phyloP scores from a whole-genome alignment of 2,888 invertebrate species.

The Netelia inedita region DNA sequence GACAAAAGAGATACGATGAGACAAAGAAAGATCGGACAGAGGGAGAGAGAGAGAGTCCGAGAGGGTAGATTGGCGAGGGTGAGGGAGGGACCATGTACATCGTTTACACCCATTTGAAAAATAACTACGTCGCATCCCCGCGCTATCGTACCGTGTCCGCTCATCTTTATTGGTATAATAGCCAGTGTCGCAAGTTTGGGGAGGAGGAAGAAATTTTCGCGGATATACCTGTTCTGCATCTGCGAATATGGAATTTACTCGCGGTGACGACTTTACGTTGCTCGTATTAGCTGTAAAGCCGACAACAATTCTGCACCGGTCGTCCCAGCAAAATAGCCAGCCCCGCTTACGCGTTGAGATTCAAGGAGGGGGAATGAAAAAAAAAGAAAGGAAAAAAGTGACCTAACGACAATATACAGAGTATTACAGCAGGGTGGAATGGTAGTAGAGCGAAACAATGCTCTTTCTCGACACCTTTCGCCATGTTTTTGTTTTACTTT shows the following conservation, averaged over 20 bases:
- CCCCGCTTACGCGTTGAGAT: neutral
- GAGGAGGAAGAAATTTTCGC: slow-evolving; percentile 35
- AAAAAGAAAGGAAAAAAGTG: slow-evolving; percentile 2
- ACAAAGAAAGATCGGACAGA: slow-evolving; percentile 2
- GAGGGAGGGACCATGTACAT: slow-evolving; percentile 2
- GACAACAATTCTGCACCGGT: slow-evolving; percentile 23
- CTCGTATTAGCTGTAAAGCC: slow-evolving; percentile 42
- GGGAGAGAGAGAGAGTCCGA: neutral
- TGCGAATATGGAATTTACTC: slow-evolving; percentile 2
- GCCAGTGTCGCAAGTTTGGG: slow-evolving; percentile 14
- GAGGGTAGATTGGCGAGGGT: neutral
- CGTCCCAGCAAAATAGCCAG: slow-evolving; percentile 1
- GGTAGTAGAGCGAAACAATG: neutral
- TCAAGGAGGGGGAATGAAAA: slow-evolving; percentile 16
- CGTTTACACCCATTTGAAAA: slow-evolving; percentile 63
- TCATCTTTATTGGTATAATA: slow-evolving; percentile 52
- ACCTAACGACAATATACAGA: neutral
- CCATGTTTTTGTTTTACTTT: slow-evolving; percentile 21
- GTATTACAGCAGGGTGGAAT: neutral
- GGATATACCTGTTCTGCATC: slow-evolving; percentile 31
- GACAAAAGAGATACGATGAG: slow-evolving; percentile 36
- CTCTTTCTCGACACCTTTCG: neutral
- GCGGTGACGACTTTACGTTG: slow-evolving; percentile 26
- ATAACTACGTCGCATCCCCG: slow-evolving; percentile 49
- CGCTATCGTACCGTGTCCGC: slow-evolving; percentile 24